Evolutionary conservation across 2,797 vertebrate species (phyloP).

Genomic region (Nannoperca australis): DNA sequence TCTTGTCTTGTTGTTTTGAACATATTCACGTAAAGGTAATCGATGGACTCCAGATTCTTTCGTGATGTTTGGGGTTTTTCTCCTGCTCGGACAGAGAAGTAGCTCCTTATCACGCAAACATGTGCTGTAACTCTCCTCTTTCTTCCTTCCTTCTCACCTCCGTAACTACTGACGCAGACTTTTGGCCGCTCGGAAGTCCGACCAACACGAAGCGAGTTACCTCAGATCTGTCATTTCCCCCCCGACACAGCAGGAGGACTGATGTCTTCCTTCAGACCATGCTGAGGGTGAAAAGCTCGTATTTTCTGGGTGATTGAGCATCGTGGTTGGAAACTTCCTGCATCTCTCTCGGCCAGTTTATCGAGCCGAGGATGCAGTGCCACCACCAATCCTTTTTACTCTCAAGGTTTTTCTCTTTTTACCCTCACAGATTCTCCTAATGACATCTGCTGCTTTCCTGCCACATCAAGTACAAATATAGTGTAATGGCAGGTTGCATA

Average conservation of each 20-base stretch:
- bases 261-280: not conserved
- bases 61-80: too few species aligned
- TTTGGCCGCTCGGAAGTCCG: not conserved
- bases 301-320: conserved; percentile 14
- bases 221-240: not conserved
- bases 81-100: too few species aligned
- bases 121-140: not conserved
- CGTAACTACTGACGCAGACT: not conserved
- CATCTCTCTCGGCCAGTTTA: conserved; percentile 8
- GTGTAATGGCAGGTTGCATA: not conserved
- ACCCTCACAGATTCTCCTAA: not conserved
- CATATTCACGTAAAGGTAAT: not conserved
- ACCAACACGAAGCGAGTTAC: not conserved
- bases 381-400: conserved; percentile 4
- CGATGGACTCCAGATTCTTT: not conserved
- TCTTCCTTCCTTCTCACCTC: not conserved
- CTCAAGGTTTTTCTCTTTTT: not conserved
- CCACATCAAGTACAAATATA: not conserved
- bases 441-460: not conserved
- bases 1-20: not conserved
- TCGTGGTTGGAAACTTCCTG: conserved; percentile 8
- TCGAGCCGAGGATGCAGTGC: conserved; percentile 1
- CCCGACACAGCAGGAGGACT: conserved; percentile 6
- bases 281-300: conserved; percentile 25
- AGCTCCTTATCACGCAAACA: not conserved